Base-by-base conservation (phyloP, 2,888 invertebrate species). In the Stenurella melanura region DNA sequence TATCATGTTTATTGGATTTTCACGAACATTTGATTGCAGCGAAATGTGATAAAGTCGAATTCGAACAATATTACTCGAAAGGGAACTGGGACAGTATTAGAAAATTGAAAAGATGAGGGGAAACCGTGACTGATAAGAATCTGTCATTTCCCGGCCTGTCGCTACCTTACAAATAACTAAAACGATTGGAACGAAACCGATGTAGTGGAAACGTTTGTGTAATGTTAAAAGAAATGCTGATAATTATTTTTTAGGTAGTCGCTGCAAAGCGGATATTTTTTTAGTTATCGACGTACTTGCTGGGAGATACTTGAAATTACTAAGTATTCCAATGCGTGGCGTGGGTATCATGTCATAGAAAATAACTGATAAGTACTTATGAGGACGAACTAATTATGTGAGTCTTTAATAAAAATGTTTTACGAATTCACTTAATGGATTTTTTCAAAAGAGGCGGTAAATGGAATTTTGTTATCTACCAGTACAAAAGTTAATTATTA, bases 101-200 rank as follows among this genome's bases (percentile, higher is more conserved):
- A 78, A 84, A 86, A 86, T 84, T 86, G 85, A 85, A 85, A 86
- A 85, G 85, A 83, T 81, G 78, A 75, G 79, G 81, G 79, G 82
- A 85, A 83, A 83, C 76, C 69, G 78, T 76, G 78, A 73, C 78
- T 83, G 86, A 86, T 86, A 86, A 85, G 81, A 82, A 85, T 85
- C 84, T 82, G 83, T 85, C 84, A 85, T 86, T 86, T 86, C 86
- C 85, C 79, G 81, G 82, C 77, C 71, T 81, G 84, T 83, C 84
- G 83, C 76, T 82, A 81, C 79, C 80, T 78, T 79, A 83, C 81
- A 83, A 81, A 83, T 81, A 81, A 80, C 57, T 57, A 73, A 61
- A 75, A 73, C 64, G 75, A 4, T 50, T 56, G 73, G 68, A 64
- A 71, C 67, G 74, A 61, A 64, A 50, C 69, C 66, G 63, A 50